phyloP scores from a whole-genome alignment of 2,113 vertebrate species.

The Tinamus guttatus region DNA sequence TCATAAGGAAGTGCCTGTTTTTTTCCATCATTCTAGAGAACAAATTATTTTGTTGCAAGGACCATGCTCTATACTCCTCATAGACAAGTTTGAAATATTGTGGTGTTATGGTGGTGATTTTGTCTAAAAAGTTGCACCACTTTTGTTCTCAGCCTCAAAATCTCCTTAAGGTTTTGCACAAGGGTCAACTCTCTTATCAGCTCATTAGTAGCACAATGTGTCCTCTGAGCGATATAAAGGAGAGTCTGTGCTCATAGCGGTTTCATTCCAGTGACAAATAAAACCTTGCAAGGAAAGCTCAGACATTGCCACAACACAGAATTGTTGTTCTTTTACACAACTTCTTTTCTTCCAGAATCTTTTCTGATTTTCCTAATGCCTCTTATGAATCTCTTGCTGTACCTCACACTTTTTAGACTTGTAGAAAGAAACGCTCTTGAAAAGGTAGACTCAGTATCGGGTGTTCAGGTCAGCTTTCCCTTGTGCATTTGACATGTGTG shows the following conservation, averaged over 20 bases:
- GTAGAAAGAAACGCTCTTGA: background rate
- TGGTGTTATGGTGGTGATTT: background rate
- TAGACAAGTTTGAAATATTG: background rate
- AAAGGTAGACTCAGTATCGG: background rate
- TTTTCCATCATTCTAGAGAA: background rate
- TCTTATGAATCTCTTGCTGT: background rate
- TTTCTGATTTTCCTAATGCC: background rate
- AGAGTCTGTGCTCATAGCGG: background rate
- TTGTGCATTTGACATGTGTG: background rate
- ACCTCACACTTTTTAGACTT: background rate
- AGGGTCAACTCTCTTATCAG: background rate
- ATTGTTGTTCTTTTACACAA: background rate
- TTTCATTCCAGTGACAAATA: background rate
- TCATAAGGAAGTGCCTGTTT: background rate
- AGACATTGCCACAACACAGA: background rate
- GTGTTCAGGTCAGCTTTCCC: background rate
- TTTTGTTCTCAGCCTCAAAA: background rate
- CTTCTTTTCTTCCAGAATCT: background rate
- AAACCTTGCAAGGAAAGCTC: background rate
- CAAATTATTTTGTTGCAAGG: background rate
- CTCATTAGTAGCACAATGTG: background rate
- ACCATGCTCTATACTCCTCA: accelerated
- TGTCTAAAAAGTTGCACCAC: background rate
- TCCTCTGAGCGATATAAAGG: background rate
- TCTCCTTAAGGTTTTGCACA: background rate